phyloP scores from a whole-genome alignment of 2,888 invertebrate genomes.

The Sussaba pulchella region DNA sequence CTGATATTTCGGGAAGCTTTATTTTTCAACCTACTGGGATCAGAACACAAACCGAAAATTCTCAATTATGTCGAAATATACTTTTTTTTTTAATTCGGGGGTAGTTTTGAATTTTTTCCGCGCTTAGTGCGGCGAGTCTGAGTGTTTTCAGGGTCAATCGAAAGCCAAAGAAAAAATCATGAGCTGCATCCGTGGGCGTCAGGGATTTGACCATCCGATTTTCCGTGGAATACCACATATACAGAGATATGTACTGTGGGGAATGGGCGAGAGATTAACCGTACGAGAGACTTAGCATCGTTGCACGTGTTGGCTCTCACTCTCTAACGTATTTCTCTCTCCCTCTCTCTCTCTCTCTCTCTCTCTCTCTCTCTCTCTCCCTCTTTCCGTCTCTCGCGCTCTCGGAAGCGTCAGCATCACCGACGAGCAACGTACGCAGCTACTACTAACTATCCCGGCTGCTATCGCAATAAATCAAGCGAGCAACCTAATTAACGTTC shows the following conservation, averaged over 20 bases:
- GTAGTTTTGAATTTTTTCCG: no score
- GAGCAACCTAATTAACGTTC: slow-evolving; percentile 80
- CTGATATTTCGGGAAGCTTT: no score
- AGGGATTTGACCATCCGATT: no score
- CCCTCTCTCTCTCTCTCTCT: slow-evolving; percentile 29
- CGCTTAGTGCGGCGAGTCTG: no score
- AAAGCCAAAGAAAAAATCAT: no score
- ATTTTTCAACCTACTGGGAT: no score
- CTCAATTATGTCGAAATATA: no score
- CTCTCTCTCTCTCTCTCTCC: slow-evolving; percentile 24
- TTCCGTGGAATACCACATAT: no score
- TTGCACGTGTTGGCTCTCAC: slow-evolving; percentile 24
- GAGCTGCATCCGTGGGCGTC: no score
- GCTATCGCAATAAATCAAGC: slow-evolving; percentile 78
- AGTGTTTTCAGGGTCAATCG: no score
- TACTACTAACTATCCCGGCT: slow-evolving; percentile 53
- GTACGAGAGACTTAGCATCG: slow-evolving; percentile 56
- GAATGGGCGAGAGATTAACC: slow-evolving; percentile 62
- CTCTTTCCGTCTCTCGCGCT: slow-evolving; percentile 29
- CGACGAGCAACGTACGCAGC: slow-evolving; percentile 23
- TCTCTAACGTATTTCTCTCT: slow-evolving; percentile 2
- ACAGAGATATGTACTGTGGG: slow-evolving; percentile 28
- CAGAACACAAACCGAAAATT: no score
- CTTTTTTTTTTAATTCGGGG: no score
- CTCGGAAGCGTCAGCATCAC: slow-evolving; percentile 13